phyloP scores from a whole-genome alignment of 37 sponge, comb jelly and placozoan genomes.

The Ianthella basta region DNA sequence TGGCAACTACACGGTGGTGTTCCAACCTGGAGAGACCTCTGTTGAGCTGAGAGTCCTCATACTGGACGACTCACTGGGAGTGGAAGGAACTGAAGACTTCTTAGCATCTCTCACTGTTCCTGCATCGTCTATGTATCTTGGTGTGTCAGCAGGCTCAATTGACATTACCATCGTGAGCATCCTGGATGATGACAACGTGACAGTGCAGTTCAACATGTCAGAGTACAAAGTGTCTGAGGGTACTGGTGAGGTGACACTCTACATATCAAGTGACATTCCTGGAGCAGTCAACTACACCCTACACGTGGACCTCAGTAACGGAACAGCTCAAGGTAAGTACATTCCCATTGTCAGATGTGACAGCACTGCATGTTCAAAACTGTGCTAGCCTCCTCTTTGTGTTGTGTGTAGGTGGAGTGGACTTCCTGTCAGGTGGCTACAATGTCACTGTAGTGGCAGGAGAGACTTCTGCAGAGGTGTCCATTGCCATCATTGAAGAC shows the following conservation, averaged over 20 bases:
- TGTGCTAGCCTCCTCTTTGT: too few relatives aligned
- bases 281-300: neutral
- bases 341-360: too few relatives aligned
- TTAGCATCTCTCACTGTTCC: constrained; percentile 3
- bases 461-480: too few relatives aligned
- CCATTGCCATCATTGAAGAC: too few relatives aligned
- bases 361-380: too few relatives aligned
- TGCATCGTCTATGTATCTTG: neutral
- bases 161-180: constrained; percentile 8
- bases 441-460: too few relatives aligned
- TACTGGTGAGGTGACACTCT: neutral
- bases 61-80: neutral
- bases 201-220: neutral
- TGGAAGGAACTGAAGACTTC: constrained; percentile 8
- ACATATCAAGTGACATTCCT: neutral
- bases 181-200: neutral
- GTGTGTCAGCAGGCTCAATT: neutral
- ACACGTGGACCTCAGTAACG: neutral
- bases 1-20: neutral
- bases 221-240: neutral
- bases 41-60: neutral
- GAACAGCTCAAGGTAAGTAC: constrained; percentile 17
- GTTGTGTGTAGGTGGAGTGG: too few relatives aligned
- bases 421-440: too few relatives aligned
- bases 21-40: neutral